Percentiles rank a stretch among this genome's conserved stretches.
These are phyloP conservation scores for Pollenia labialis DNA, from an alignment of 2,888 invertebrate species.

Conservation along the genomic window DNA sequence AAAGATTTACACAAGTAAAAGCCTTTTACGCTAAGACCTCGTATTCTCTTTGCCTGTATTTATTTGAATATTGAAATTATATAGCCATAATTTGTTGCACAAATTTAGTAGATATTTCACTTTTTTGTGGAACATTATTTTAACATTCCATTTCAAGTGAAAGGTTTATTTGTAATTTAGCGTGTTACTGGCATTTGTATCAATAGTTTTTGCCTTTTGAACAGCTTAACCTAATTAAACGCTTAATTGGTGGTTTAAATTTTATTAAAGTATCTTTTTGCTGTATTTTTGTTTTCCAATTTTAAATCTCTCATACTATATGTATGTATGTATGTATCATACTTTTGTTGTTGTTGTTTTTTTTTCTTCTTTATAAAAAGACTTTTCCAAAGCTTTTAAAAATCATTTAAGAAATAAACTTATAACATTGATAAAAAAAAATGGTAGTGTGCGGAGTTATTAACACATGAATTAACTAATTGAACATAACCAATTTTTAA, in stretches of 20 bases:
- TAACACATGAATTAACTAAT: constrained; percentile 58
- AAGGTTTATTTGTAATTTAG: constrained; percentile 54
- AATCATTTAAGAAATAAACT: constrained; percentile 28
- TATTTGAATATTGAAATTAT: constrained; percentile 50
- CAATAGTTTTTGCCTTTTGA: constrained; percentile 32
- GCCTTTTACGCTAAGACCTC: background rate
- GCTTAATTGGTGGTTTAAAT: constrained; percentile 60
- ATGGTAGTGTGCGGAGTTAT: constrained; percentile 35
- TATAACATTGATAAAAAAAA: constrained; percentile 31
- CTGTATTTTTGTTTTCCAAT: constrained; percentile 21
- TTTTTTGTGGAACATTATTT: constrained; percentile 45
- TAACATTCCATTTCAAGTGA: constrained; percentile 66
- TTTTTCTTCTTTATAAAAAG: constrained; percentile 33
- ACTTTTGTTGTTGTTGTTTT: background rate
- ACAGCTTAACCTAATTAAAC: constrained; percentile 69
- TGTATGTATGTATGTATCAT: background rate
- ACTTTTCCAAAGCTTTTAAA: constrained; percentile 37
- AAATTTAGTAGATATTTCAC: constrained; percentile 36
- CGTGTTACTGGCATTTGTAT: constrained; percentile 23
- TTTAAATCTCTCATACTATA: constrained; percentile 8
- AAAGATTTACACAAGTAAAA: too few relatives aligned
- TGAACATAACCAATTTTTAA: constrained; percentile 50
- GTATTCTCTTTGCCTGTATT: background rate
- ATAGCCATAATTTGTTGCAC: constrained; percentile 55
- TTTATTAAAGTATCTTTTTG: constrained; percentile 9